Percentiles rank a stretch among this genome's conserved stretches.
Evolutionary conservation across 2,113 vertebrate species (phyloP).

Genomic region (Arvicanthis niloticus): DNA sequence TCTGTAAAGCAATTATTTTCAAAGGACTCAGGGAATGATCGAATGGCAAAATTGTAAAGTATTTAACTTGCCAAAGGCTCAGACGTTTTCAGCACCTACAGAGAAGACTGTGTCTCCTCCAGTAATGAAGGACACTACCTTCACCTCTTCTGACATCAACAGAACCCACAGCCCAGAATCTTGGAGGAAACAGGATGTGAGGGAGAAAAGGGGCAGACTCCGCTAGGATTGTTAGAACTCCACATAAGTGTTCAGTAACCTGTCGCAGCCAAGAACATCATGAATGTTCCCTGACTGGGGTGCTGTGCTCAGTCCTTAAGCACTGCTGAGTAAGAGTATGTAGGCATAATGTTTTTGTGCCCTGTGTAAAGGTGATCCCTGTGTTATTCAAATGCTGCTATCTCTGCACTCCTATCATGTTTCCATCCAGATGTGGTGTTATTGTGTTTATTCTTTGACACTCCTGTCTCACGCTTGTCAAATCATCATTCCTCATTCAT

Average conservation of each 20-base stretch:
- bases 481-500: too few relatives aligned
- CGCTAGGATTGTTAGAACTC: background rate
- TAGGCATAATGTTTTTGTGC: too few relatives aligned
- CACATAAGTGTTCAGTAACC: background rate
- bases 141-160: background rate
- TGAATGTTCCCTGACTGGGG: background rate
- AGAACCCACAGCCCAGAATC: conserved; percentile 1
- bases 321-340: too few relatives aligned
- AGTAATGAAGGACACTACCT: background rate
- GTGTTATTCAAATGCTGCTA: too few relatives aligned
- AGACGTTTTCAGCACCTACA: background rate
- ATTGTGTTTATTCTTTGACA: too few relatives aligned
- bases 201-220: background rate
- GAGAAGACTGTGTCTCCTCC: background rate
- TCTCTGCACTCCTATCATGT: too few relatives aligned
- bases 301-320: background rate
- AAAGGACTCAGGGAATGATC: background rate
- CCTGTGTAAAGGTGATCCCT: too few relatives aligned
- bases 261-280: background rate
- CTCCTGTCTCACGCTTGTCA: too few relatives aligned
- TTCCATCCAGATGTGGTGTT: too few relatives aligned
- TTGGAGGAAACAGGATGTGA: background rate
- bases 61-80: conserved; percentile 10
- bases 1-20: background rate
- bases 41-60: conserved; percentile 3